Evolutionary conservation across 2,888 invertebrate genomes (phyloP).

Genomic region (Temnothorax unifasciatus): DNA sequence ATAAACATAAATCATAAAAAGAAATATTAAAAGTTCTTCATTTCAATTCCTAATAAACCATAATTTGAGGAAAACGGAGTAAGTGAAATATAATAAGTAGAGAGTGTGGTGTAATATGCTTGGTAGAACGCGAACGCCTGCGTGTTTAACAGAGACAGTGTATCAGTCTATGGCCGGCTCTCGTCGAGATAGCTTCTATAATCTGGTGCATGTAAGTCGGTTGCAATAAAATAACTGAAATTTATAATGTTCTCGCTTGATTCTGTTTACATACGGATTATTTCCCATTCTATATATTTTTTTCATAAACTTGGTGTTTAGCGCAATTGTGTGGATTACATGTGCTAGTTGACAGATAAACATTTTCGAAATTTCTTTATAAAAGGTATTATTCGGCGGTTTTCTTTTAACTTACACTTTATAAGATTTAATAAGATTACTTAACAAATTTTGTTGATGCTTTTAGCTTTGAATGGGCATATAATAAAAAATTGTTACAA

Average conservation of each 20-base stretch:
- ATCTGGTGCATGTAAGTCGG: conserved; percentile 75
- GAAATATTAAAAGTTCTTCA: background rate
- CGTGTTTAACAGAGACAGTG: conserved; percentile 70
- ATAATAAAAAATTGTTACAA: background rate
- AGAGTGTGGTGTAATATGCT: conserved; percentile 55
- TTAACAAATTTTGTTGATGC: background rate
- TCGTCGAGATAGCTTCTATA: conserved; percentile 74
- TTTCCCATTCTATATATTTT: background rate
- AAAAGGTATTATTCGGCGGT: background rate
- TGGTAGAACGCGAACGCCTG: conserved; percentile 68
- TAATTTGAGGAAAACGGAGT: background rate
- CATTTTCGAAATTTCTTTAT: background rate
- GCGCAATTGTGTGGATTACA: background rate
- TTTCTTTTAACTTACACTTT: background rate
- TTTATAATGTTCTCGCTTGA: background rate
- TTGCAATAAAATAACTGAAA: conserved; percentile 9
- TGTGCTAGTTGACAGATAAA: conserved; percentile 2
- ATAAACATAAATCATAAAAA: background rate
- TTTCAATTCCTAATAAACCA: background rate
- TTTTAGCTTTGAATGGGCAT: background rate
- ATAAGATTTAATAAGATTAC: background rate
- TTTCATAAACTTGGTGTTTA: background rate
- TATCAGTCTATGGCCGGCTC: conserved; percentile 78
- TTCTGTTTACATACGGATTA: background rate
- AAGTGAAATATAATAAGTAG: conserved; percentile 14